Conservation (phyloP, 1,140 invertebrate genomes). For the Trichonephila inaurata region DNA sequence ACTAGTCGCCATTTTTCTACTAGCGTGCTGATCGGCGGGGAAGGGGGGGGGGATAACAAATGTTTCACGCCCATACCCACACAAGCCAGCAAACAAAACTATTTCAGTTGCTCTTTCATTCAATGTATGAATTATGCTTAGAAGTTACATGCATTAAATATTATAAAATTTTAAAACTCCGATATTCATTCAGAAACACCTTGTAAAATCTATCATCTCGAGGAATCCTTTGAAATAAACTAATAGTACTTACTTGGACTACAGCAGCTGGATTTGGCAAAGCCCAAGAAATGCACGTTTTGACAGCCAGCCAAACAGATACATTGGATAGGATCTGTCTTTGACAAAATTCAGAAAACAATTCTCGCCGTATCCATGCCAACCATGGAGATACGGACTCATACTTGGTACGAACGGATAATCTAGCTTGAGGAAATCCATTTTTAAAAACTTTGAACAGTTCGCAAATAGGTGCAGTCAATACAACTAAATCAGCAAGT, state of each 20-base stretch:
- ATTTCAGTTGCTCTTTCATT: too few relatives aligned
- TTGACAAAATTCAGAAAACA: slow-evolving; percentile 63
- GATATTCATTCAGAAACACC: too few relatives aligned
- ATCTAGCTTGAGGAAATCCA: slow-evolving; percentile 51
- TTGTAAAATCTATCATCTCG: background rate
- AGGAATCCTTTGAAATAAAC: background rate
- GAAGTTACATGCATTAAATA: too few relatives aligned
- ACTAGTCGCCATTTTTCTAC: too few relatives aligned
- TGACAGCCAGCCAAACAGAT: slow-evolving; percentile 66
- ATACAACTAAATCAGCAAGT: slow-evolving; percentile 38
- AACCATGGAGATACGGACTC: slow-evolving; percentile 56
- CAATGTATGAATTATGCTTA: too few relatives aligned
- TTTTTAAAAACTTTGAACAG: slow-evolving; percentile 56
- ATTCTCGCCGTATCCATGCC: slow-evolving; percentile 57
- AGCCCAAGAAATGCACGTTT: slow-evolving; percentile 27
- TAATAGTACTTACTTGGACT: slow-evolving; percentile 42
- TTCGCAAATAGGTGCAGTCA: slow-evolving; percentile 40
- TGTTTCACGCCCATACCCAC: too few relatives aligned
- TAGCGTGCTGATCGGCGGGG: too few relatives aligned
- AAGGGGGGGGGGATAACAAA: too few relatives aligned
- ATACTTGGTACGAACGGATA: slow-evolving; percentile 54
- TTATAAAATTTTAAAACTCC: too few relatives aligned
- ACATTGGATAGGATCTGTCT: slow-evolving; percentile 48
- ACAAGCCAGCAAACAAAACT: too few relatives aligned
- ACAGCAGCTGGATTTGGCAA: slow-evolving; percentile 50